These are phyloP conservation scores for Argyrosomus japonicus DNA, from an alignment of 2,113 vertebrate genomes.

Conservation along the genomic window DNA sequence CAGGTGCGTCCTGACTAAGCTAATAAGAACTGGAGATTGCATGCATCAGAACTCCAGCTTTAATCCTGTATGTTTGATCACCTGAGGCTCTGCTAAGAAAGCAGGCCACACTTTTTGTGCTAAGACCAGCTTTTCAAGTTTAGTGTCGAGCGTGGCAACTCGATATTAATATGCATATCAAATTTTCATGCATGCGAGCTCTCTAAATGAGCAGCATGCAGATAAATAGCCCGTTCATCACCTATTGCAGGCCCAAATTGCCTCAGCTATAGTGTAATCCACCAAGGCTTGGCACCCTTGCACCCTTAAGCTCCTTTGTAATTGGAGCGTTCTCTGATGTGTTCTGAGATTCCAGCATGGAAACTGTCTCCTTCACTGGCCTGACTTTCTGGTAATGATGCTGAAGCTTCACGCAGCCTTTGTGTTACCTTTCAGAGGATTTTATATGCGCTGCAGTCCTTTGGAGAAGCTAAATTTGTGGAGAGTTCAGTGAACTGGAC, in stretches of 20 bases:
- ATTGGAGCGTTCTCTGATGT: constrained; percentile 23
- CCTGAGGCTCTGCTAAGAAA: not conserved
- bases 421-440: not conserved
- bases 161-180: not conserved
- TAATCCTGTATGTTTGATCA: not conserved
- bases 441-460: not conserved
- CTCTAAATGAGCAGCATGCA: not conserved
- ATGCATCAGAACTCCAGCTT: not conserved
- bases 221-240: constrained; percentile 8
- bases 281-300: not conserved
- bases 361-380: constrained; percentile 9
- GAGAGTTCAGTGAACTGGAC: not conserved
- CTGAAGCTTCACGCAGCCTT: constrained; percentile 1
- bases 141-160: not conserved
- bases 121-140: not conserved
- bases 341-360: constrained; percentile 3
- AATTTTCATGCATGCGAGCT: not conserved
- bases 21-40: not conserved
- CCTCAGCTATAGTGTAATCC: not conserved
- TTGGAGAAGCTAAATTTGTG: not conserved
- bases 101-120: not conserved
- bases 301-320: constrained; percentile 5
- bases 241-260: constrained; percentile 8
- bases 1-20: not conserved
- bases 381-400: not conserved